phyloP scores from a whole-genome alignment of 2,113 vertebrate species.

The Austrofundulus limnaeus region DNA sequence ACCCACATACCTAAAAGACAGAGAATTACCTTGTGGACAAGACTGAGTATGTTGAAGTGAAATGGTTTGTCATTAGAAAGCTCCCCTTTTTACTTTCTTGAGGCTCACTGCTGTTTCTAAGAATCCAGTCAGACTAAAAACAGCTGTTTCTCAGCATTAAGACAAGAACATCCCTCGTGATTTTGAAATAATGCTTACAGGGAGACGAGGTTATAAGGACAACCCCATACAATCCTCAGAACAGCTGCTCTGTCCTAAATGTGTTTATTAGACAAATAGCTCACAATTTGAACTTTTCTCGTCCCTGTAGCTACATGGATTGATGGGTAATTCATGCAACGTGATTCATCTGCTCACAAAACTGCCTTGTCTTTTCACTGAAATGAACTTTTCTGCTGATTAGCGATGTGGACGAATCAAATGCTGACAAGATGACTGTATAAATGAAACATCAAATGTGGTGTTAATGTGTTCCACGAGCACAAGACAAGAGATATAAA shows the following conservation, averaged over 20 bases:
- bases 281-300: constrained; percentile 6
- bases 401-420: constrained; percentile 23
- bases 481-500: constrained; percentile 35
- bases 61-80: constrained; percentile 51
- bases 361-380: neutral
- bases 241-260: constrained; percentile 57
- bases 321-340: constrained; percentile 20
- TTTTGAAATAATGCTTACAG: constrained; percentile 66
- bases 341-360: constrained; percentile 1
- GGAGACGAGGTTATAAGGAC: constrained; percentile 51
- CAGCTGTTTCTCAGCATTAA: constrained; percentile 68
- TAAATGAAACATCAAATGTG: constrained; percentile 36
- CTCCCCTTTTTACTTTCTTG: constrained; percentile 41
- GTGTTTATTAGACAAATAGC: constrained; percentile 48
- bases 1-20: constrained; percentile 15
- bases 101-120: constrained; percentile 16
- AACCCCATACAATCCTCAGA: constrained; percentile 30
- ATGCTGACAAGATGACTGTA: constrained; percentile 13
- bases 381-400: neutral
- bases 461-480: constrained; percentile 45
- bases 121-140: constrained; percentile 42
- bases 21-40: constrained; percentile 10
- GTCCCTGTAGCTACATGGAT: constrained; percentile 25
- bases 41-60: neutral
- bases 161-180: constrained; percentile 37